Percentiles rank a stretch among this genome's conserved stretches.
Conservation (phyloP, 2,797 vertebrate species). For the Artibeus jamaicensis region DNA sequence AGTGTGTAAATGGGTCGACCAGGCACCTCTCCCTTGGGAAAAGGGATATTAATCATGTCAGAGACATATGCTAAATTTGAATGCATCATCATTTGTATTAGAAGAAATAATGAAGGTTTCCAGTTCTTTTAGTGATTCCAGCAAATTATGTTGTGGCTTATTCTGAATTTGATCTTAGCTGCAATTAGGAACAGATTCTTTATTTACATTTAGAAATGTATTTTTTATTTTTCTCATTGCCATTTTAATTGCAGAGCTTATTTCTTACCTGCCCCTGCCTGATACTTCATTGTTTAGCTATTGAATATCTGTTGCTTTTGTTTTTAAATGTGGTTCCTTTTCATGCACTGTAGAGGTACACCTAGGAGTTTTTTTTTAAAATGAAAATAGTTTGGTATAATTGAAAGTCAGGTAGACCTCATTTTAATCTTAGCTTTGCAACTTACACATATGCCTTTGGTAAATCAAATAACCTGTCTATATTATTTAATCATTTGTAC, state of each 20-base stretch:
- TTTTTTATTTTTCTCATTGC: not conserved
- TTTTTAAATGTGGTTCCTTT: conserved; percentile 16
- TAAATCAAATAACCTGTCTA: not conserved
- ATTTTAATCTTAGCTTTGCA: conserved; percentile 1
- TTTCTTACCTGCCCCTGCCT: not conserved
- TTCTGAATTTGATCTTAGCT: not conserved
- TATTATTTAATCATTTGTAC: not conserved
- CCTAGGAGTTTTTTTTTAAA: not conserved
- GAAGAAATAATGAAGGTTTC: not conserved
- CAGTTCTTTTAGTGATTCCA: not conserved
- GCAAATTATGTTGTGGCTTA: not conserved
- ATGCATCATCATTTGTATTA: not conserved
- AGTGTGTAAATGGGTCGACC: not conserved
- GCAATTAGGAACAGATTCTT: not conserved
- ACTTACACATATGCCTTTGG: not conserved
- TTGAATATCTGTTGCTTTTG: not conserved
- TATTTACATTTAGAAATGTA: not conserved
- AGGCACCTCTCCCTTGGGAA: not conserved
- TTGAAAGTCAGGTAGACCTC: not conserved
- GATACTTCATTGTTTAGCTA: not conserved
- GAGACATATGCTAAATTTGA: not conserved
- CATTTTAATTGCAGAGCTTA: not conserved
- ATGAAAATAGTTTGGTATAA: not conserved
- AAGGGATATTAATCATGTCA: not conserved
- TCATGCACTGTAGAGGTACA: not conserved